Base-by-base conservation (phyloP, 2,888 invertebrate species). In the Poecilobothrus nobilitatus region DNA sequence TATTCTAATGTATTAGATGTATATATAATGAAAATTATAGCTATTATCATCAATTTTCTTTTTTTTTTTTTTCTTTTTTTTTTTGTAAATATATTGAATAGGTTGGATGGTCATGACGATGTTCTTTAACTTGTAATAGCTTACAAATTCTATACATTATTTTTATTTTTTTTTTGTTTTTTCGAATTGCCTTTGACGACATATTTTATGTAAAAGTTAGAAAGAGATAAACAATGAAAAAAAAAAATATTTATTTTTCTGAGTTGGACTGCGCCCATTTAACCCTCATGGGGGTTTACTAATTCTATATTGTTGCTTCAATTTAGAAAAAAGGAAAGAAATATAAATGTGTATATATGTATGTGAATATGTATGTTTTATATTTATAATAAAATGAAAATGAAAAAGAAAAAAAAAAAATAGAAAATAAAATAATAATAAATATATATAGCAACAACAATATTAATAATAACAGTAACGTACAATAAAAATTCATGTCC, bases 401-500 rank as follows among this genome's bases (percentile, higher is more conserved):
- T 53, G 12, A 44, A 15, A 44, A 44, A 44, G 12, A 6, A 44
- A 44, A n/a, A n/a, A n/a, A 41, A 18, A 18, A 53, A 53, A 53
- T 6, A 53, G 2, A 53, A 18, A 53, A 18, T 53, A 18, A n/a
- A 27, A 27, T 27, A 27, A 27, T 27, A 27, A 27, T 27, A 27
- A 27, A 27, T 27, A 27, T 27, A 27, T 27, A 27, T 27, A 27
- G 27, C 27, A 27, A 27, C 27, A 27, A 27, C 5, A 27, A 27
- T 27, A 27, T 27, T 5, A 27, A 27, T 27, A 27, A 27, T 27
- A 27, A 27, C 27, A 27, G 27, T 27, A 27, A 27, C 27, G 5
- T 70, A 66, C 69, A 71, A 71, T 71, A 71, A 71, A 71, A 70
- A 67, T 71, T 71, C 71, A 71, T 71, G 71, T 70, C 18, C 70